These are phyloP conservation scores for Epinotia nisella DNA, from an alignment of 2,888 invertebrate genomes.

Conservation along the genomic window DNA sequence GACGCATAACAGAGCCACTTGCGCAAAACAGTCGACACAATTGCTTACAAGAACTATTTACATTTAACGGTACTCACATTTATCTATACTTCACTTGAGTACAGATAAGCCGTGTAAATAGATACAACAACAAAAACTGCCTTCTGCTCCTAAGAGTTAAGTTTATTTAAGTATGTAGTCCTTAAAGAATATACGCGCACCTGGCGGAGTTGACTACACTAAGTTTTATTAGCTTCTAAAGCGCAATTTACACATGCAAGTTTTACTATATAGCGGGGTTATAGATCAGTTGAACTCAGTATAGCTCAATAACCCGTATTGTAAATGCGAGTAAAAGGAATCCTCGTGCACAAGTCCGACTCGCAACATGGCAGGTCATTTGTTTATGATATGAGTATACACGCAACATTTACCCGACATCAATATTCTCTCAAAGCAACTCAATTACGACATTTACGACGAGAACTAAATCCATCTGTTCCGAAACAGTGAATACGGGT, in stretches of 20 bases:
- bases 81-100: neutral
- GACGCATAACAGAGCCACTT: slow-evolving; percentile 57
- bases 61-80: neutral
- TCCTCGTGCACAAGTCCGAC: too few relatives aligned
- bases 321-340: too few relatives aligned
- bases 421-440: slow-evolving; percentile 28
- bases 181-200: neutral
- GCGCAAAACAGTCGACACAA: slow-evolving; percentile 52
- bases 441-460: slow-evolving; percentile 32
- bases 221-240: too few relatives aligned
- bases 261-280: too few relatives aligned
- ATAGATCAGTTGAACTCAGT: too few relatives aligned
- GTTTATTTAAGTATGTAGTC: neutral
- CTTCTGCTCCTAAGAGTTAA: neutral
- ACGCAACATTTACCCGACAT: slow-evolving; percentile 15
- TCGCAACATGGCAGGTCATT: too few relatives aligned
- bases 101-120: neutral
- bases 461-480: slow-evolving; percentile 23
- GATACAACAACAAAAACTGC: neutral
- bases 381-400: neutral
- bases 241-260: too few relatives aligned
- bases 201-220: neutral
- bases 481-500: slow-evolving; percentile 30
- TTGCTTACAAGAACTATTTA: slow-evolving; percentile 33
- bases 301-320: too few relatives aligned